These are phyloP conservation scores for Irena cyanogastra DNA, from an alignment of 2,113 vertebrate genomes.

Conservation along the genomic window DNA sequence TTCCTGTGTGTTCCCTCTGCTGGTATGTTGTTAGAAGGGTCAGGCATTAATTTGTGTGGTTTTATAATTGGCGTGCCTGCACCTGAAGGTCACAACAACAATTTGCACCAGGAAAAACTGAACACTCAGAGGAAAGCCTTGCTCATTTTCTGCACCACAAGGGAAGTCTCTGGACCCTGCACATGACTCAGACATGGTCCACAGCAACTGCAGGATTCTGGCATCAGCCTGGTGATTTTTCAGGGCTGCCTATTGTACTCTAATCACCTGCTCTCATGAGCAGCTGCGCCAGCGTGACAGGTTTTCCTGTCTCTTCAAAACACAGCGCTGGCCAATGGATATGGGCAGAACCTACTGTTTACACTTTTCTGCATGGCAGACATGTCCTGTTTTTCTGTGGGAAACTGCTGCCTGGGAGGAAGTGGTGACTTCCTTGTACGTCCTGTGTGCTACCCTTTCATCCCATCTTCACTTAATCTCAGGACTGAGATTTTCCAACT, in stretches of 20 bases:
- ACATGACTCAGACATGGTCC: slow-evolving; percentile 18
- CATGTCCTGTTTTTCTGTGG: slow-evolving; percentile 13
- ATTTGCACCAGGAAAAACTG: slow-evolving; percentile 30
- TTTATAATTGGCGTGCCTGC: slow-evolving; percentile 31
- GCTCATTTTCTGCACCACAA: slow-evolving; percentile 6
- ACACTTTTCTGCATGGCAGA: background rate
- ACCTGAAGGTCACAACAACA: slow-evolving; percentile 22
- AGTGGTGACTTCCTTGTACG: background rate
- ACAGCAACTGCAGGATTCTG: background rate
- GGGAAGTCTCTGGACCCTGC: slow-evolving; percentile 9
- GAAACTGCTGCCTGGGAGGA: background rate
- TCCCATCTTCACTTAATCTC: background rate
- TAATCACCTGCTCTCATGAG: background rate
- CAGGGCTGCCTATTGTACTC: background rate
- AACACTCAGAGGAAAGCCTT: background rate
- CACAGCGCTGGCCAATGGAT: background rate
- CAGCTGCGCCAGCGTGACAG: slow-evolving; percentile 7
- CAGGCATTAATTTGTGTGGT: slow-evolving; percentile 18
- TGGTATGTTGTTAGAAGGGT: slow-evolving; percentile 29
- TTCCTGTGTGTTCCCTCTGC: slow-evolving; percentile 43
- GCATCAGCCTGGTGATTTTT: slow-evolving; percentile 1
- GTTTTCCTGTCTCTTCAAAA: slow-evolving; percentile 49
- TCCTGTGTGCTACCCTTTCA: background rate
- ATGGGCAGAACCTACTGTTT: background rate
- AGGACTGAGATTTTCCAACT: background rate